These are phyloP conservation scores for Papilio gigon DNA, from an alignment of 2,888 invertebrate species.

Conservation along the genomic window DNA sequence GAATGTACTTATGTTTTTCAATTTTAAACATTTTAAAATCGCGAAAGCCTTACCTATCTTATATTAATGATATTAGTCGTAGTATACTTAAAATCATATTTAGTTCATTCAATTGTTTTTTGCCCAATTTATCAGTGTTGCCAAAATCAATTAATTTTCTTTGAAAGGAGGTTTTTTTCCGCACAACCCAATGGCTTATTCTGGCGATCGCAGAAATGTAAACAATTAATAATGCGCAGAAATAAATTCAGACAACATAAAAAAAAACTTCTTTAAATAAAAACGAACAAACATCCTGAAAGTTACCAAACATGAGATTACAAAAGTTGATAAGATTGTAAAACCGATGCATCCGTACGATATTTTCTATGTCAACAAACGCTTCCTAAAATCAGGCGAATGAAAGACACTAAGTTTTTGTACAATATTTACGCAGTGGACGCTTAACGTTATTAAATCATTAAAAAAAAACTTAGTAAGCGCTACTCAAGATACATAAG, in stretches of 20 bases:
- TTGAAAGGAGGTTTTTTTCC: too few relatives aligned
- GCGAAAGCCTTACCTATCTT: too few relatives aligned
- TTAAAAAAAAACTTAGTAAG: too few relatives aligned
- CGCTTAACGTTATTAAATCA: too few relatives aligned
- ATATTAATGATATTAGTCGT: too few relatives aligned
- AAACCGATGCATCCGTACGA: not conserved
- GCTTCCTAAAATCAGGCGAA: not conserved
- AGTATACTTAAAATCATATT: not conserved
- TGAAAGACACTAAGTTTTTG: not conserved
- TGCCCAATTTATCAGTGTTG: too few relatives aligned
- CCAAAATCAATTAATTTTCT: too few relatives aligned
- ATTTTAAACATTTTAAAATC: too few relatives aligned
- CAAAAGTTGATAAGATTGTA: slow-evolving; percentile 4
- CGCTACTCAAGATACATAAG: too few relatives aligned
- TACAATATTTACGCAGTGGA: too few relatives aligned
- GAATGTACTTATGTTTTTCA: too few relatives aligned
- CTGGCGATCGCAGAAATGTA: not conserved
- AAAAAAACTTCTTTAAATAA: not conserved
- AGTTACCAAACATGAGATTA: slow-evolving; percentile 16
- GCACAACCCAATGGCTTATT: not conserved
- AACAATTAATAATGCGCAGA: not conserved
- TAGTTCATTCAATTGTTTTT: not conserved
- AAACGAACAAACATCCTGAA: slow-evolving; percentile 17
- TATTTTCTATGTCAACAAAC: not conserved
- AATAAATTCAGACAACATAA: not conserved